These are phyloP conservation scores for Lepidocyrtoides sp. DNA, from an alignment of 2,888 invertebrate genomes.

Conservation along the genomic window DNA sequence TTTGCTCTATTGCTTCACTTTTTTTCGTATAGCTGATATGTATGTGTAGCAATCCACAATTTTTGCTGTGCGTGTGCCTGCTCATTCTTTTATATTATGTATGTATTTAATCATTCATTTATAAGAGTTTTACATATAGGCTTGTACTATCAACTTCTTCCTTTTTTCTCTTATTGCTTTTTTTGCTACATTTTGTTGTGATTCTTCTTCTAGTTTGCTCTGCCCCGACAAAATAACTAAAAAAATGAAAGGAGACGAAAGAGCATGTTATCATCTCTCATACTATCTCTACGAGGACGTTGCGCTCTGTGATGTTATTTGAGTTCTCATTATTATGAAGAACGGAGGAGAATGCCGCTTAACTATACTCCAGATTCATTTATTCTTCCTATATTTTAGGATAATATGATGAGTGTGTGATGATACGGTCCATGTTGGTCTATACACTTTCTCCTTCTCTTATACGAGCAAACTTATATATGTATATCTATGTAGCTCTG, in stretches of 20 bases:
- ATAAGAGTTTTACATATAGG: not conserved
- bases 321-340: not conserved
- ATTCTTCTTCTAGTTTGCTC: not conserved
- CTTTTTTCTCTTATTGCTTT: constrained; percentile 19
- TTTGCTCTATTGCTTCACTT: constrained; percentile 38
- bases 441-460: too few species aligned
- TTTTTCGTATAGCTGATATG: not conserved
- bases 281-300: not conserved
- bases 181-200: constrained; percentile 11
- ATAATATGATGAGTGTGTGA: constrained; percentile 18
- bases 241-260: not conserved
- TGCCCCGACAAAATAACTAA: not conserved
- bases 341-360: not conserved
- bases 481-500: not conserved
- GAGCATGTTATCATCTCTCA: not conserved
- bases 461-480: too few species aligned
- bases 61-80: not conserved
- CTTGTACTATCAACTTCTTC: not conserved
- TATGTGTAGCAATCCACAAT: too few species aligned
- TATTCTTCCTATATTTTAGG: constrained; percentile 28
- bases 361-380: constrained; percentile 49
- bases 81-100: not conserved
- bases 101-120: not conserved
- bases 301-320: not conserved
- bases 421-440: constrained; percentile 37